A percentile compares a stretch with the other conserved stretches of the same genome.
phyloP scores from a whole-genome alignment of 2,113 vertebrate species.

The Candoia aspera region DNA sequence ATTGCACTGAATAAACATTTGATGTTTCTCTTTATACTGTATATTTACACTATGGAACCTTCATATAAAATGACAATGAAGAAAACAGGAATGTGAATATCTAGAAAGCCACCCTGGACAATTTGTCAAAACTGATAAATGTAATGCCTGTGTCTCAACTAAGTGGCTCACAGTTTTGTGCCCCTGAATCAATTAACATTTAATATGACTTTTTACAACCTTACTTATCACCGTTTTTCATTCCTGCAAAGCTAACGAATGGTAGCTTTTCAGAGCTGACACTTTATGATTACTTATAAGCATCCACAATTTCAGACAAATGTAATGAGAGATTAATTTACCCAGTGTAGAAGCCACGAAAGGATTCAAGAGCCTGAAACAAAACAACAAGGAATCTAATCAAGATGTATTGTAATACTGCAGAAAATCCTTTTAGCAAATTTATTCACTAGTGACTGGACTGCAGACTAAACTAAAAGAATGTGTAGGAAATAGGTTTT shows the following conservation, averaged over 20 bases:
- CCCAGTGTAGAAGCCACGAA: conserved; percentile 33
- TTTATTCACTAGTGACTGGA: conserved; percentile 33
- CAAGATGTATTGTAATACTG: conserved; percentile 20
- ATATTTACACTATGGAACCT: conserved; percentile 20
- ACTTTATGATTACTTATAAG: conserved; percentile 70
- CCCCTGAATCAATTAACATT: conserved; percentile 79
- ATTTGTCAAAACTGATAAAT: conserved; percentile 72
- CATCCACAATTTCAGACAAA: conserved; percentile 56
- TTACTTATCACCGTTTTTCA: conserved; percentile 72
- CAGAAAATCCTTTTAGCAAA: conserved; percentile 37
- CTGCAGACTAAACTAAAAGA: conserved; percentile 42
- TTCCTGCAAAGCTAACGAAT: conserved; percentile 68
- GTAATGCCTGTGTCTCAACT: conserved; percentile 58
- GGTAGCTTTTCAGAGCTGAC: conserved; percentile 70
- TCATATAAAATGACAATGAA: conserved; percentile 38
- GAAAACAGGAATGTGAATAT: conserved; percentile 53
- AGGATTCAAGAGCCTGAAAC: conserved; percentile 23
- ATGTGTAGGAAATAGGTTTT: background rate
- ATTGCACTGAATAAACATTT: conserved; percentile 23
- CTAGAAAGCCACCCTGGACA: conserved; percentile 55
- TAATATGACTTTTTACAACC: conserved; percentile 77
- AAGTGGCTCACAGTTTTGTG: conserved; percentile 64
- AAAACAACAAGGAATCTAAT: conserved; percentile 19
- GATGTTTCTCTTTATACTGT: background rate
- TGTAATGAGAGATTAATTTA: conserved; percentile 64